Conservation (phyloP, 2,888 invertebrate genomes). For the Agrochola lota region DNA sequence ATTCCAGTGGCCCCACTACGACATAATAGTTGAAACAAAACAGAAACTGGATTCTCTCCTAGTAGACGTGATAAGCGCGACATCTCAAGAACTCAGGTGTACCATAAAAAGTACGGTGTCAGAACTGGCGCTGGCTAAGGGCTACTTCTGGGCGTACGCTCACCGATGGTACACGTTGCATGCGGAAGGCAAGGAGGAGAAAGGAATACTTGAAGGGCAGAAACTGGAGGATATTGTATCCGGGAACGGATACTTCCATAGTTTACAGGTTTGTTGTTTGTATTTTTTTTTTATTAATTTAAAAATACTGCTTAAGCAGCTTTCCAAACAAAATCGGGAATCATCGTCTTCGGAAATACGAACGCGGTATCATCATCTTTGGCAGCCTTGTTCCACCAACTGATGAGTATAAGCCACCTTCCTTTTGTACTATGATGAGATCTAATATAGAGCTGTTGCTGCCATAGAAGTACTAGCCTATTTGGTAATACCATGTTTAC, state of each 20-base stretch:
- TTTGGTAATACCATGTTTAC: not conserved
- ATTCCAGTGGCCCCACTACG: constrained; percentile 77
- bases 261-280: constrained; percentile 72
- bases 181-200: not conserved
- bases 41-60: constrained; percentile 66
- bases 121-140: constrained; percentile 61
- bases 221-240: constrained; percentile 67
- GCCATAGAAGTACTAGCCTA: too few species aligned
- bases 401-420: not conserved
- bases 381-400: not conserved
- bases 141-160: constrained; percentile 79
- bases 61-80: constrained; percentile 63
- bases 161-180: constrained; percentile 16
- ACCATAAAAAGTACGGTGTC: constrained; percentile 28
- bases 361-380: not conserved
- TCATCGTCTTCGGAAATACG: not conserved
- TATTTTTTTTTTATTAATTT: not conserved
- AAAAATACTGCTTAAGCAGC: not conserved
- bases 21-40: constrained; percentile 69
- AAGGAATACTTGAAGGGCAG: not conserved
- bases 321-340: not conserved
- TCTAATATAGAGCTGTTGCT: too few species aligned
- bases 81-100: constrained; percentile 23
- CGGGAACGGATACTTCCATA: constrained; percentile 77
- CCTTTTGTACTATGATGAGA: too few species aligned